A percentile compares a stretch with the other conserved stretches of the same genome.
phyloP scores from a whole-genome alignment of 2,797 vertebrate genomes.

The Anguilla pacifica region DNA sequence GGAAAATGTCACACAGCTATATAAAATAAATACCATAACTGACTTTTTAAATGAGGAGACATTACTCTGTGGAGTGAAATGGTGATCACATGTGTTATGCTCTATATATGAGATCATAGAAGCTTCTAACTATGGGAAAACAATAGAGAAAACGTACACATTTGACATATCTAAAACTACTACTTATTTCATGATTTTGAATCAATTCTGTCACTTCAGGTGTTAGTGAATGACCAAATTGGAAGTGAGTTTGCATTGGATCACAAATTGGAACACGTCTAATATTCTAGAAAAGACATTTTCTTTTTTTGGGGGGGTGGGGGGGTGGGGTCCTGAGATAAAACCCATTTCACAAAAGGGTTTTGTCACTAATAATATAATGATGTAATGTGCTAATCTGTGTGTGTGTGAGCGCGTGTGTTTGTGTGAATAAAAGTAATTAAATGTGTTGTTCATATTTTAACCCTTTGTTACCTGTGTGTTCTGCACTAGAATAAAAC shows the following conservation, averaged over 20 bases:
- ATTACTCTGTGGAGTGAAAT: not conserved
- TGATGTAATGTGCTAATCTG: not conserved
- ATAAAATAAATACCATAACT: not conserved
- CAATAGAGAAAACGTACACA: not conserved
- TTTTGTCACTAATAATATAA: conserved; percentile 7
- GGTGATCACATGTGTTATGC: not conserved
- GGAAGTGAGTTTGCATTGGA: not conserved
- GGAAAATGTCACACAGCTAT: not conserved
- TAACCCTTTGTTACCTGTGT: not conserved
- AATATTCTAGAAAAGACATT: not conserved
- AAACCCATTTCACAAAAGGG: not conserved
- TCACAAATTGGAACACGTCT: not conserved
- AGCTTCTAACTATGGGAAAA: not conserved
- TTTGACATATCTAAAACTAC: not conserved
- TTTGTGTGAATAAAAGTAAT: not conserved
- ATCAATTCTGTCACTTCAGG: not conserved
- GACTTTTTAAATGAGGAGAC: not conserved
- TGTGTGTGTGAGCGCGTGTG: conserved; percentile 2
- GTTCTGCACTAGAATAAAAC: conserved; percentile 21
- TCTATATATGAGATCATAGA: not conserved
- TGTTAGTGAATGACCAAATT: not conserved
- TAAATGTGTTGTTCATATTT: not conserved
- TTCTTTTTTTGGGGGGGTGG: not conserved
- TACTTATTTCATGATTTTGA: not conserved
- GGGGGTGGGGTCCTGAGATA: not conserved